These are phyloP conservation scores for Thomomys bottae DNA, from an alignment of 2,113 vertebrate genomes.

Conservation along the genomic window DNA sequence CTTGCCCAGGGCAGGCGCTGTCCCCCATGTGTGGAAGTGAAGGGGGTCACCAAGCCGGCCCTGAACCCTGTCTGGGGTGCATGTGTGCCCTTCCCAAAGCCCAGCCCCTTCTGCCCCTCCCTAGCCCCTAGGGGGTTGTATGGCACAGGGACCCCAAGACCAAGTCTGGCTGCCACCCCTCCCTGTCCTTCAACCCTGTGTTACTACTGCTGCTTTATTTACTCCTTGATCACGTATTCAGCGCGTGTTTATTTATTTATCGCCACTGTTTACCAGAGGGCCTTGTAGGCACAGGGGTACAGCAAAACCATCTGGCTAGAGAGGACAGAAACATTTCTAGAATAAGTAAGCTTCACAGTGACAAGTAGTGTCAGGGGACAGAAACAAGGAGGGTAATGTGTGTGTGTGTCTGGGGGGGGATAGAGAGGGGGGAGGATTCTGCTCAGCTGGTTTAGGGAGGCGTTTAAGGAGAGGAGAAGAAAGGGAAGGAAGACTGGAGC, in stretches of 20 bases:
- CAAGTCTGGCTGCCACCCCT: neutral
- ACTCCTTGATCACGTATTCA: too few relatives aligned
- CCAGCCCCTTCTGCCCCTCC: neutral
- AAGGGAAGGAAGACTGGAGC: neutral
- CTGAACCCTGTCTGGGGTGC: neutral
- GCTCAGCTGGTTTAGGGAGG: neutral
- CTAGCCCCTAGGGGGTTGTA: too few relatives aligned
- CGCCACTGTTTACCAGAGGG: neutral
- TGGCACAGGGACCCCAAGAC: neutral
- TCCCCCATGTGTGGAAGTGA: rapidly evolving
- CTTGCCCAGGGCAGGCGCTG: rapidly evolving
- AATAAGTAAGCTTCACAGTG: neutral
- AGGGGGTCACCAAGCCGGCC: slow-evolving; percentile 57
- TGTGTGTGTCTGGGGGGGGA: neutral
- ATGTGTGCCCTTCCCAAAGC: neutral
- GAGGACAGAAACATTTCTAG: neutral
- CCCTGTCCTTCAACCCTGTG: neutral
- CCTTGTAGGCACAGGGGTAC: neutral
- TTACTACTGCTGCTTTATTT: neutral
- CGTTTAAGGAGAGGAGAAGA: neutral
- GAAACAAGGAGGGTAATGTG: neutral
- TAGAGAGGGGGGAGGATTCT: rapidly evolving
- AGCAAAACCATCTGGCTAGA: neutral
- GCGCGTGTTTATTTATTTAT: neutral
- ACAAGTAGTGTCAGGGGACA: neutral